These are phyloP conservation scores for Helleia helle DNA, from an alignment of 2,888 invertebrate genomes.

Conservation along the genomic window DNA sequence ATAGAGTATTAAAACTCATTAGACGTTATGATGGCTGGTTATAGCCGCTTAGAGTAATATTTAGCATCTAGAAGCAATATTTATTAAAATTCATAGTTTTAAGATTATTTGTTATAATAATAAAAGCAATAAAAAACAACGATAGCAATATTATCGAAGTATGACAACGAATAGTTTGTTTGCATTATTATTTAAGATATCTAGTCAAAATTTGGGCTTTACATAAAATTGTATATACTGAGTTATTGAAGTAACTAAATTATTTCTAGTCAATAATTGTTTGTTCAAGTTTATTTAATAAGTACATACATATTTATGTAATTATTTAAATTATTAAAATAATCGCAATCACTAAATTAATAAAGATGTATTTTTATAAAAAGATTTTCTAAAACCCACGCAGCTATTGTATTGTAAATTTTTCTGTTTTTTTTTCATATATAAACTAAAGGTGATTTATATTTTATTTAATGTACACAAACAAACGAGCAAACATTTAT, in stretches of 20 bases:
- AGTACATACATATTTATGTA: neutral
- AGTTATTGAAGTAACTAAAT: slow-evolving; percentile 3
- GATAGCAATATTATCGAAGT: slow-evolving; percentile 44
- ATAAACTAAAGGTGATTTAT: no score
- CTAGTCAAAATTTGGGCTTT: slow-evolving; percentile 7
- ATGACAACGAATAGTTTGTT: slow-evolving; percentile 51
- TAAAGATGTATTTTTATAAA: neutral
- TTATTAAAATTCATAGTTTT: slow-evolving; percentile 9
- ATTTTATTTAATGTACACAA: no score
- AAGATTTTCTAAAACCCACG: neutral
- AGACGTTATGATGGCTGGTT: neutral
- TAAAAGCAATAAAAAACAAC: slow-evolving; percentile 38
- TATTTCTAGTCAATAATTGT: slow-evolving; percentile 1
- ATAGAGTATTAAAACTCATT: neutral
- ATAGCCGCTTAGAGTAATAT: neutral
- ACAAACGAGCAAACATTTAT: no score
- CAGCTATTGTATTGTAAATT: no score
- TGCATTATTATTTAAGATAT: slow-evolving; percentile 24
- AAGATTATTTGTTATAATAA: slow-evolving; percentile 25
- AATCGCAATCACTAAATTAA: slow-evolving; percentile 6
- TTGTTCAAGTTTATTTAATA: neutral
- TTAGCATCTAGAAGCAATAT: slow-evolving; percentile 3
- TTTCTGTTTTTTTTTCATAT: no score
- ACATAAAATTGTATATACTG: slow-evolving; percentile 2
- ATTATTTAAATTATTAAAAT: no score